Percentiles rank a stretch among this genome's conserved stretches.
Conservation (phyloP, 2,888 invertebrate genomes). For the Actias luna region DNA sequence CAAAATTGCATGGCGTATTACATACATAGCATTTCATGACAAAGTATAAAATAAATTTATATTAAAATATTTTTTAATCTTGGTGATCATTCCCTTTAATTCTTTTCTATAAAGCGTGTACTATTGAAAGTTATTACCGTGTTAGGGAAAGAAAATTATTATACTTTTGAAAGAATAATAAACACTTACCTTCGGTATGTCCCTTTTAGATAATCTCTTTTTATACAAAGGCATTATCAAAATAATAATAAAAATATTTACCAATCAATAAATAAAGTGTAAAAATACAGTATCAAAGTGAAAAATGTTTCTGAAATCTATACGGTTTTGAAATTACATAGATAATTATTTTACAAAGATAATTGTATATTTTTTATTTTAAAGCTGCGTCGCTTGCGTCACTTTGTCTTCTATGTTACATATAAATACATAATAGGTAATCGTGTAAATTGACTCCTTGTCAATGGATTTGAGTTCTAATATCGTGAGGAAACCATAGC, state of each 20-base stretch:
- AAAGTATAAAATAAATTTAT: too few relatives aligned
- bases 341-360: too few relatives aligned
- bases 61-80: too few relatives aligned
- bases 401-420: too few relatives aligned
- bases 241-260: slow-evolving; percentile 8
- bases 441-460: too few relatives aligned
- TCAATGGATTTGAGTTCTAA: too few relatives aligned
- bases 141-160: not conserved
- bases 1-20: too few relatives aligned
- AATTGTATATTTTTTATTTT: too few relatives aligned
- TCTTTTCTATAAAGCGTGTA: not conserved
- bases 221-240: slow-evolving; percentile 8
- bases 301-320: slow-evolving; percentile 10
- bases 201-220: slow-evolving; percentile 14
- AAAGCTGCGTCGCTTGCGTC: too few relatives aligned
- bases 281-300: slow-evolving; percentile 9
- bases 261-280: slow-evolving; percentile 1
- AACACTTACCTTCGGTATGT: slow-evolving; percentile 16
- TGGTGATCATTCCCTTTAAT: not conserved
- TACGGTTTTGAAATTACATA: slow-evolving; percentile 6
- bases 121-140: not conserved
- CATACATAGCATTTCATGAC: too few relatives aligned
- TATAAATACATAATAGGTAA: too few relatives aligned
- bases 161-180: not conserved
- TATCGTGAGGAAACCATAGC: too few relatives aligned